These are phyloP conservation scores for Limanda limanda DNA, from an alignment of 2,113 vertebrate genomes.

Conservation along the genomic window DNA sequence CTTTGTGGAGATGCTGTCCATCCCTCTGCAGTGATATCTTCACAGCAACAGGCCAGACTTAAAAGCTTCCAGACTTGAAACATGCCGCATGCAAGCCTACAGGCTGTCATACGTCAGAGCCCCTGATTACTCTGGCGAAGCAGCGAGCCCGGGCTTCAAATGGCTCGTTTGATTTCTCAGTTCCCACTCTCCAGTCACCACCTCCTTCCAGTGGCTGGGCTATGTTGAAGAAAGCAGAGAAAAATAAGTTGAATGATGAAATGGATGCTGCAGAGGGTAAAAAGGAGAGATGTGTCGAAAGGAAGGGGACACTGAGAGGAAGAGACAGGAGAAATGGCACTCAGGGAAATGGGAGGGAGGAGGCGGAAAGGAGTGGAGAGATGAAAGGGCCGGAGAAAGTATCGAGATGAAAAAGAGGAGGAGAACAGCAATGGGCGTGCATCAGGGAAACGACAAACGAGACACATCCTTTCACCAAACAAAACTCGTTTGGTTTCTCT, in stretches of 20 bases:
- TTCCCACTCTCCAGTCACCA: conserved; percentile 35
- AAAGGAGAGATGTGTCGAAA: conserved; percentile 32
- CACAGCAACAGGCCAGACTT: conserved; percentile 62
- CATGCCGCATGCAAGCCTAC: conserved; percentile 28
- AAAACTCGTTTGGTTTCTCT: conserved; percentile 44
- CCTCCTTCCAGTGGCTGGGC: conserved; percentile 45
- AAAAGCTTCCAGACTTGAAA: conserved; percentile 61
- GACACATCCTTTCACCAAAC: conserved; percentile 60
- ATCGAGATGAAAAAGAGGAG: conserved; percentile 39
- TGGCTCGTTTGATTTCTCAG: conserved; percentile 56
- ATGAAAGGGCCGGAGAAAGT: conserved; percentile 58
- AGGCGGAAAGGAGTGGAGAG: conserved; percentile 34
- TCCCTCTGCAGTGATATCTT: conserved; percentile 60
- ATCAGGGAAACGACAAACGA: conserved; percentile 43
- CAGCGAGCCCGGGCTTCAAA: conserved; percentile 60
- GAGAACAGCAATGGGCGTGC: conserved; percentile 22
- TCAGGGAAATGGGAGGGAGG: conserved; percentile 29
- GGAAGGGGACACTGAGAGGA: conserved; percentile 47
- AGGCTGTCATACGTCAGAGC: conserved; percentile 47
- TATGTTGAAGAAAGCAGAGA: conserved; percentile 19
- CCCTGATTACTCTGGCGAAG: conserved; percentile 44
- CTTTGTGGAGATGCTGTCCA: conserved; percentile 28
- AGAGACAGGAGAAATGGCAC: conserved; percentile 34
- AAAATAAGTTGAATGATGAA: conserved; percentile 45
- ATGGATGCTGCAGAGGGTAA: conserved; percentile 38